A percentile compares a stretch with the other conserved stretches of the same genome.
These are phyloP conservation scores for Mustela lutreola DNA, from an alignment of 2,113 vertebrate genomes.

Conservation along the genomic window DNA sequence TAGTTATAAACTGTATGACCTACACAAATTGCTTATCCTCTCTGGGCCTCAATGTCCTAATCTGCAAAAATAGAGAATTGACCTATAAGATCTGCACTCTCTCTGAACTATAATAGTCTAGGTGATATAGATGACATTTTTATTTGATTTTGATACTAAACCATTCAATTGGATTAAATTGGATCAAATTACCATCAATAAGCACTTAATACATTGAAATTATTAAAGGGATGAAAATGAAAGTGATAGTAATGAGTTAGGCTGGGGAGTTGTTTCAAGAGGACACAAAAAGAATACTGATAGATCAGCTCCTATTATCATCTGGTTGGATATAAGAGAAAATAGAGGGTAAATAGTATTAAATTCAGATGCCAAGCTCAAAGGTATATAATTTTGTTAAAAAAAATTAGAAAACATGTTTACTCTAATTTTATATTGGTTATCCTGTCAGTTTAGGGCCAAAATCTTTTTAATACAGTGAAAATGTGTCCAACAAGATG, in stretches of 20 bases:
- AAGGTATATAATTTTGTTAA: background rate
- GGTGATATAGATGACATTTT: constrained; percentile 53
- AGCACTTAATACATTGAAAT: constrained; percentile 68
- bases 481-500: constrained; percentile 10
- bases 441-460: background rate
- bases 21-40: constrained; percentile 37
- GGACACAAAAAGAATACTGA: constrained; percentile 57
- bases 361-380: constrained; percentile 56
- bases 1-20: background rate
- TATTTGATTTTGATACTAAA: constrained; percentile 71
- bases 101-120: constrained; percentile 57
- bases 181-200: constrained; percentile 63
- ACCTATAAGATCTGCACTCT: constrained; percentile 30
- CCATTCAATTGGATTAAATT: constrained; percentile 71
- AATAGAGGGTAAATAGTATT: constrained; percentile 53
- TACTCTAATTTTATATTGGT: constrained; percentile 48
- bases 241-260: constrained; percentile 67
- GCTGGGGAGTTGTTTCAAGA: constrained; percentile 63
- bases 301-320: constrained; percentile 47
- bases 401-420: background rate
- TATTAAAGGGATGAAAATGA: constrained; percentile 76
- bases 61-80: constrained; percentile 41
- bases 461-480: background rate
- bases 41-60: constrained; percentile 29
- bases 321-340: constrained; percentile 19